A percentile compares a stretch with the other conserved stretches of the same genome.
phyloP scores from a whole-genome alignment of 1,140 invertebrate species.

The Probaryconus sp. region DNA sequence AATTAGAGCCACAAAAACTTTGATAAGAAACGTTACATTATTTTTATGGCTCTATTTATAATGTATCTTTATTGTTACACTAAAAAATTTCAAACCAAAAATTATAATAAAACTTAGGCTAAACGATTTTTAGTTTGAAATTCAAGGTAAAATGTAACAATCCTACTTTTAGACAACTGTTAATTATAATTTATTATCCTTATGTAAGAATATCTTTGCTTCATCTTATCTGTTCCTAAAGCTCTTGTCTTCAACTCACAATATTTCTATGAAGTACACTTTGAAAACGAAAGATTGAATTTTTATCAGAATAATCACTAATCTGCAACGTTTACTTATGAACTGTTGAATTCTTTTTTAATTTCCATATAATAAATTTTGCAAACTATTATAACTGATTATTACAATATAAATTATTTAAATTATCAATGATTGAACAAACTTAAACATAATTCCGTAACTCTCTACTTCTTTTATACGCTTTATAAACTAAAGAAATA shows the following conservation, averaged over 20 bases:
- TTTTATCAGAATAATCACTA: slow-evolving; percentile 18
- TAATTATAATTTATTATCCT: slow-evolving; percentile 42
- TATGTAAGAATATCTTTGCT: slow-evolving; percentile 68
- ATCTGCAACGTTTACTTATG: background rate
- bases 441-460: too few relatives aligned
- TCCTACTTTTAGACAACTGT: slow-evolving; percentile 34
- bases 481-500: background rate
- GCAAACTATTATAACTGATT: too few relatives aligned
- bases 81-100: background rate
- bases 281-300: slow-evolving; percentile 20
- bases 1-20: too few relatives aligned
- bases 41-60: too few relatives aligned
- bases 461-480: too few relatives aligned
- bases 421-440: too few relatives aligned
- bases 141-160: slow-evolving; percentile 38
- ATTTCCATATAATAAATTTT: too few relatives aligned
- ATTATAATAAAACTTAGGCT: background rate
- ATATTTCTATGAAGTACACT: slow-evolving; percentile 42
- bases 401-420: too few relatives aligned
- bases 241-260: slow-evolving; percentile 25
- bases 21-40: too few relatives aligned
- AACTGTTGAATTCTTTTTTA: too few relatives aligned
- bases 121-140: slow-evolving; percentile 33
- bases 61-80: too few relatives aligned
- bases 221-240: slow-evolving; percentile 53